Evolutionary conservation across 1,140 invertebrate species (phyloP), one percentile per base, ranked within the genome.

Genomic region (Hesperophylax magnus): DNA sequence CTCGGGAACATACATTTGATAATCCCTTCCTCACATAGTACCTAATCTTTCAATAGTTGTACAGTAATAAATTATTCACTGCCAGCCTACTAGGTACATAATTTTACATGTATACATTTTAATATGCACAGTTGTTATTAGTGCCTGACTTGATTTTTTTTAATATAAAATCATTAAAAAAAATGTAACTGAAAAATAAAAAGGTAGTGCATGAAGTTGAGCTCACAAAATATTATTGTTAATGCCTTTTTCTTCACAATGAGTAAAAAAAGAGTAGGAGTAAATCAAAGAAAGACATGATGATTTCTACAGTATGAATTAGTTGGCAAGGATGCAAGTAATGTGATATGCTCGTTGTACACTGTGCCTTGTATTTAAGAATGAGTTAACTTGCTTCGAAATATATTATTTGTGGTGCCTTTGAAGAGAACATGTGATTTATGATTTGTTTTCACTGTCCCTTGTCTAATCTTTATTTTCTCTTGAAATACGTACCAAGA

Each of bases 281-380:
- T 20, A 61, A 22, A 22, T 61, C 14, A 24, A 20, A 20, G 18
- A 24, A 61, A 22, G 18, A 20, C 58, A 22, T 14, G 58, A 15
- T 24, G 18, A 61, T 20, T 18, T 58, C n/a, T 11, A 61, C 4
- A 61, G 24, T 61, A 47, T 61, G 24, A 61, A 61, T 61, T 22
- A 61, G 11, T 61, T 20, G 24, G 5, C 18, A 61, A 61, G 58
- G 20, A 61, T 6, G 58, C 14, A 22, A 15, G 58, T 4, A 61
- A 24, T 61, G 58, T 61, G 58, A 61, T 61, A 61, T 47, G 58
- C 24, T 61, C 58, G 14, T 61, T 61, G 58, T 61, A 24, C 58
- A 60, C 18, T 11, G 58, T 61, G 58, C 58, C 58, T 61, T 61
- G 58, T 22, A 61, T 61, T 61, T 22, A 61, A 61, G 24, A 61